phyloP scores from a whole-genome alignment of 2,888 invertebrate genomes.

The Sepioteuthis lessoniana region DNA sequence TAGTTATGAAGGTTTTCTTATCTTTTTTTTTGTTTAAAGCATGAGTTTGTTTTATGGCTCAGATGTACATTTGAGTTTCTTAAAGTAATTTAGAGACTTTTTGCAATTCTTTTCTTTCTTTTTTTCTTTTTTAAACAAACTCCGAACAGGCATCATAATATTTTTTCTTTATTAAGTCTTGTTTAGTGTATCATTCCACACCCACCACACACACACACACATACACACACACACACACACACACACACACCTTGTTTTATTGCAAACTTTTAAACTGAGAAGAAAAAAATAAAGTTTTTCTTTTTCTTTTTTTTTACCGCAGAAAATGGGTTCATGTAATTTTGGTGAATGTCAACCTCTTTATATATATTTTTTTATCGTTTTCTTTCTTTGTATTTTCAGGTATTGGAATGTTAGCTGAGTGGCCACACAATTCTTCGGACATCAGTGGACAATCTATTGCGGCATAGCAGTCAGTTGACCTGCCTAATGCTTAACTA shows the following conservation, averaged over 20 bases:
- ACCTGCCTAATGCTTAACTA: not conserved
- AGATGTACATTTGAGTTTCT: constrained; percentile 15
- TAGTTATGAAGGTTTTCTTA: not conserved
- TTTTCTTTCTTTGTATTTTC: not conserved
- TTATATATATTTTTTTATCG: not conserved
- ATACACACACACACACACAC: too few species aligned
- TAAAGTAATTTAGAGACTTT: not conserved
- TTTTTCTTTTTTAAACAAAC: not conserved
- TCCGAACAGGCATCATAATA: not conserved
- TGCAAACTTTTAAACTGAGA: not conserved
- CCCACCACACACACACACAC: too few species aligned
- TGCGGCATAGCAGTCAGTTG: not conserved
- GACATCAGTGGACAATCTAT: not conserved
- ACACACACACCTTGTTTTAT: not conserved
- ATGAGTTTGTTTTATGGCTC: not conserved
- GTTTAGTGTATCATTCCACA: not conserved
- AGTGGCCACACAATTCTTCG: not conserved
- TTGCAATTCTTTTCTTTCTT: not conserved
- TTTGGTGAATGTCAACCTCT: not conserved
- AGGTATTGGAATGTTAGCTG: not conserved
- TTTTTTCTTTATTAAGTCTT: not conserved
- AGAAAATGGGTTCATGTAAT: not conserved
- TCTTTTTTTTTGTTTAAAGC: not conserved
- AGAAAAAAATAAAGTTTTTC: not conserved
- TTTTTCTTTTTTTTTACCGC: not conserved